These are phyloP conservation scores for Lophura nycthemera DNA, from an alignment of 2,113 vertebrate species.

Conservation along the genomic window DNA sequence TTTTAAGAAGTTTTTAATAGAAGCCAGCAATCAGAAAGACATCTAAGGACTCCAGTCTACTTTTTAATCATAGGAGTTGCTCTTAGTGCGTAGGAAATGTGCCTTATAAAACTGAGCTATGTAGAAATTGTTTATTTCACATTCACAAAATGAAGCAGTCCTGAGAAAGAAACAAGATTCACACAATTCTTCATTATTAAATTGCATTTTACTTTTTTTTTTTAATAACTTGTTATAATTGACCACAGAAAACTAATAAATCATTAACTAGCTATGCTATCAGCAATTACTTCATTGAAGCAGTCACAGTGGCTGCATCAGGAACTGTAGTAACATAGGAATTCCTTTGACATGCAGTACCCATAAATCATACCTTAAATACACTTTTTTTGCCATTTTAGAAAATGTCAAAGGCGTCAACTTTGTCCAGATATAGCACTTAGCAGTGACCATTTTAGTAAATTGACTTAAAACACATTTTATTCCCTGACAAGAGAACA, in stretches of 20 bases:
- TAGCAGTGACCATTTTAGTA: constrained; percentile 77
- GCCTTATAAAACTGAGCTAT: constrained; percentile 46
- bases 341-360: constrained; percentile 52
- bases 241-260: constrained; percentile 62
- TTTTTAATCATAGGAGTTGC: constrained; percentile 77
- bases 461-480: constrained; percentile 76
- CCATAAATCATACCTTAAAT: constrained; percentile 84
- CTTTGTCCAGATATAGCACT: constrained; percentile 76
- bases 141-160: constrained; percentile 27
- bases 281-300: constrained; percentile 44
- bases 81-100: constrained; percentile 4
- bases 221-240: constrained; percentile 55
- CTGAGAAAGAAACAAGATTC: constrained; percentile 28
- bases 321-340: constrained; percentile 61
- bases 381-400: constrained; percentile 78
- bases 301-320: constrained; percentile 7
- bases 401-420: constrained; percentile 83
- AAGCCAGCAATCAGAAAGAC: constrained; percentile 88
- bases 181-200: constrained; percentile 7
- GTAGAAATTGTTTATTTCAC: constrained; percentile 25
- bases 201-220: constrained; percentile 11
- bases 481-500: constrained; percentile 71
- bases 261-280: constrained; percentile 64
- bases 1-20: constrained; percentile 95
- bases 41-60: constrained; percentile 83